Evolutionary conservation across 2,888 invertebrate genomes (phyloP).

Genomic region (Drosophila lutescens): DNA sequence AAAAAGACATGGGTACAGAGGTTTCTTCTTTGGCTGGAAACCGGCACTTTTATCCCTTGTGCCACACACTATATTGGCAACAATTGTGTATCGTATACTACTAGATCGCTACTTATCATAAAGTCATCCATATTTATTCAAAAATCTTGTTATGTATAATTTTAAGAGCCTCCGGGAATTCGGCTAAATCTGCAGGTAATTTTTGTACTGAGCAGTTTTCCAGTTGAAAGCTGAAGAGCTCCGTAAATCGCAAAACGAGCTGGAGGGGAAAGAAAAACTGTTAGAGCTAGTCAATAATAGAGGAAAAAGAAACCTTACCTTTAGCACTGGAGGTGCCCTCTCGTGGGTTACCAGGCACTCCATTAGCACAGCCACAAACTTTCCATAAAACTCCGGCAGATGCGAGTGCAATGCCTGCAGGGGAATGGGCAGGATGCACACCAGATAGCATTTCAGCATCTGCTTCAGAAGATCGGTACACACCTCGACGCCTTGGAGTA

Average conservation of each 20-base stretch:
- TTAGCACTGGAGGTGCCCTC: conserved; percentile 44
- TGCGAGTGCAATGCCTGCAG: conserved; percentile 70
- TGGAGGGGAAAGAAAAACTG: conserved; percentile 20
- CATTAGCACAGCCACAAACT: conserved; percentile 78
- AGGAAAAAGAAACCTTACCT: conserved; percentile 44
- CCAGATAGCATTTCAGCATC: conserved; percentile 78
- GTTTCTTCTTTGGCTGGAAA: conserved; percentile 53
- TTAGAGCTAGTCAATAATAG: neutral
- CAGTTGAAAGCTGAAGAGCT: conserved; percentile 69
- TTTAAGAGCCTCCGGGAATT: conserved; percentile 51
- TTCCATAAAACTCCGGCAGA: conserved; percentile 73
- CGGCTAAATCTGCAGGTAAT: conserved; percentile 27
- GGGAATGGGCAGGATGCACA: conserved; percentile 75
- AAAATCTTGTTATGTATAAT: conserved; percentile 32
- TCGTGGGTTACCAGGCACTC: conserved; percentile 68
- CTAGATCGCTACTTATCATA: neutral
- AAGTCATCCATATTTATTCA: conserved; percentile 24
- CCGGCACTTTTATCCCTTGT: conserved; percentile 43
- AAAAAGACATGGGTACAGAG: conserved; percentile 37
- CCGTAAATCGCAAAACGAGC: conserved; percentile 58
- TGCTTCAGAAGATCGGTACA: conserved; percentile 65
- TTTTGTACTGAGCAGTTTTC: conserved; percentile 18
- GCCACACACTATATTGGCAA: conserved; percentile 50
- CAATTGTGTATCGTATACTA: conserved; percentile 32
- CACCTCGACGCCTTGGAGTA: conserved; percentile 62